Evolutionary conservation across 2,797 vertebrate species (phyloP).

Genomic region (Sylvia borin): DNA sequence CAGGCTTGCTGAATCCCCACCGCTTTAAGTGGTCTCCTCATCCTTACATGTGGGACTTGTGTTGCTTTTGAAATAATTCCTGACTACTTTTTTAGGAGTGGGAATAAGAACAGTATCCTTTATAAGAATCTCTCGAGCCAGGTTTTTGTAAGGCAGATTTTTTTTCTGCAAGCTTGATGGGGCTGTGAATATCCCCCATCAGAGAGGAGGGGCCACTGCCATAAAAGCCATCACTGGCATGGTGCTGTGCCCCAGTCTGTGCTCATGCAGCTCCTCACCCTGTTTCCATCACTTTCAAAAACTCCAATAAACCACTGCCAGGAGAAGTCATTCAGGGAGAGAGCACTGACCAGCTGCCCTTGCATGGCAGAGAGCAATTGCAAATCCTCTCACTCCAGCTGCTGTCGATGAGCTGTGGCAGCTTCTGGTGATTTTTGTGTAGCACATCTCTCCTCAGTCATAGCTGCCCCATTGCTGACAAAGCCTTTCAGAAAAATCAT

Average conservation of each 20-base stretch:
- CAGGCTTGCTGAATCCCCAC: not conserved
- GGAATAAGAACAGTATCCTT: not conserved
- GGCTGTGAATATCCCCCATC: not conserved
- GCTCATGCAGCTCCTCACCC: not conserved
- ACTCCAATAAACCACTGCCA: not conserved
- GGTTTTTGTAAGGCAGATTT: not conserved
- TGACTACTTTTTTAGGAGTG: not conserved
- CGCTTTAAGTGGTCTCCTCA: not conserved
- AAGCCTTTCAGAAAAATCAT: not conserved
- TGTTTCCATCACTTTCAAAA: not conserved
- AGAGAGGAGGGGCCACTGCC: not conserved
- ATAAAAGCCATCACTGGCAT: fast-evolving
- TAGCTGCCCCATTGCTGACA: not conserved
- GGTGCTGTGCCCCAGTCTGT: fast-evolving
- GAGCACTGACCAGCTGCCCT: not conserved
- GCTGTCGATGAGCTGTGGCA: fast-evolving
- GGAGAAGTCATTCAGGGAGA: not conserved
- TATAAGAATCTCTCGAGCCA: not conserved
- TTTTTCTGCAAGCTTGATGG: not conserved
- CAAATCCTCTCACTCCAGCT: not conserved
- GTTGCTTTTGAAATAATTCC: not conserved
- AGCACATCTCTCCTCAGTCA: not conserved
- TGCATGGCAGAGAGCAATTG: not conserved
- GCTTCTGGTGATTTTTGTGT: not conserved
- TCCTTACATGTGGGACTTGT: not conserved